Evolutionary conservation across 30 jellyfish, hydroid and myxozoan genomes (phyloP), one percentile per base, ranked within the genome.

Genomic region (Nemopilema nomurai): DNA sequence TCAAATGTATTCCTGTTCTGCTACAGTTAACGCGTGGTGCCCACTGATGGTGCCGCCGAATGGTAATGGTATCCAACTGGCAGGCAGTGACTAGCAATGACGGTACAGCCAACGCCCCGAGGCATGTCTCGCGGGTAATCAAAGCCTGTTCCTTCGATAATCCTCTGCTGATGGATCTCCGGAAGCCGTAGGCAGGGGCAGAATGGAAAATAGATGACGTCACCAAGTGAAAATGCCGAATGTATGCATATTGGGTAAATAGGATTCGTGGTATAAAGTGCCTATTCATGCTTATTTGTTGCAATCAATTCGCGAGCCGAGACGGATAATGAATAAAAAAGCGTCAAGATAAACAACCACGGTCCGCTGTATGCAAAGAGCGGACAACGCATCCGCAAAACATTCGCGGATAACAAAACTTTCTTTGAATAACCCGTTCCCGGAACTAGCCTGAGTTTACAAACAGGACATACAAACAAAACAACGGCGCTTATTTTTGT

Each of bases 61-160:
- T n/a, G n/a, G n/a, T n/a, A n/a, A n/a, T 41, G 13, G 57, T 41
- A 41, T 41, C 57, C 57, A 13, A 41, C 57, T 41, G 57, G 13
- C 57, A 41, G 0, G 77, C 83, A 73, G 21, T 73, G 83, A 70
- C 65, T 8, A 67, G 81, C 41, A 20, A 20, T 6, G 64, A 31
- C 51, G 83, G 3, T 8, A 0, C 49, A 73, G 83, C 83, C 57
- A 13, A 41, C 57, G 57, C 57, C 57, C 76, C 27, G 32, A 63
- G 87, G 86, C 78, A 62, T 18, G 65, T 77, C 78, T 77, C 67
- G 21, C 87, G 78, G 76, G 87, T 62, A 53, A 32, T 53, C 76
- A 64, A 57, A 1, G 79, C 87, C 65, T 28, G 77, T 49, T 32
- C 24, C 76, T 41, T 23, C 22, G 76, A 66, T 77, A 77, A 77